Conservation (phyloP, 2,797 vertebrate species). For the Sciurus vulgaris region DNA sequence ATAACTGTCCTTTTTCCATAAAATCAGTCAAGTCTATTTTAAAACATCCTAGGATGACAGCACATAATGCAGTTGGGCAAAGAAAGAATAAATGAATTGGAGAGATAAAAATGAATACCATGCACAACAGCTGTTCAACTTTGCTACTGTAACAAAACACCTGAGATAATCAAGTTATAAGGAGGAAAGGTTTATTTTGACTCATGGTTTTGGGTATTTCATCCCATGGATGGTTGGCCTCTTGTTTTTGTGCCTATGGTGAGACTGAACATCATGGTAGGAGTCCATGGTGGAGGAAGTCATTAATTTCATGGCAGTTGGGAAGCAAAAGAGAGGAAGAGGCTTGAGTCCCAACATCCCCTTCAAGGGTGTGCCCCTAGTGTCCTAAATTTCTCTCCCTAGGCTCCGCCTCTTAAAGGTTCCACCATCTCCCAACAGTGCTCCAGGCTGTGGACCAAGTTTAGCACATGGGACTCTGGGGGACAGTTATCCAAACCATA, state of each 20-base stretch:
- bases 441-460: too few species aligned
- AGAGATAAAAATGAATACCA: slow-evolving; percentile 89
- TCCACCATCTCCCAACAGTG: background rate
- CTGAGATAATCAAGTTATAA: background rate
- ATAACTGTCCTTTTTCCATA: slow-evolving; percentile 83
- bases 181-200: background rate
- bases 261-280: background rate
- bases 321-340: background rate
- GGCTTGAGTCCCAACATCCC: background rate
- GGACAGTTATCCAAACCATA: background rate
- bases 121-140: slow-evolving; percentile 13
- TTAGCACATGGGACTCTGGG: background rate
- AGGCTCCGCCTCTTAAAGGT: too few species aligned
- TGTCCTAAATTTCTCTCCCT: background rate
- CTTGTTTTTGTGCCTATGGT: background rate
- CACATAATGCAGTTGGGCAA: slow-evolving; percentile 88
- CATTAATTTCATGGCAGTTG: too few species aligned
- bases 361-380: background rate
- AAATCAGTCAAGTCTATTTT: slow-evolving; percentile 87
- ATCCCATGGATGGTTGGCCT: too few species aligned
- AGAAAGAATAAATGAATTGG: slow-evolving; percentile 88
- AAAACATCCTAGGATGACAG: slow-evolving; percentile 77
- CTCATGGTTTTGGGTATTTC: background rate
- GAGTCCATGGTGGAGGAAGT: too few species aligned
- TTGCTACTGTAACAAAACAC: background rate